Evolutionary conservation across 64 coral and sea anemone species (phyloP), one percentile per base, ranked within the genome.

Genomic region (Montipora cactus): DNA sequence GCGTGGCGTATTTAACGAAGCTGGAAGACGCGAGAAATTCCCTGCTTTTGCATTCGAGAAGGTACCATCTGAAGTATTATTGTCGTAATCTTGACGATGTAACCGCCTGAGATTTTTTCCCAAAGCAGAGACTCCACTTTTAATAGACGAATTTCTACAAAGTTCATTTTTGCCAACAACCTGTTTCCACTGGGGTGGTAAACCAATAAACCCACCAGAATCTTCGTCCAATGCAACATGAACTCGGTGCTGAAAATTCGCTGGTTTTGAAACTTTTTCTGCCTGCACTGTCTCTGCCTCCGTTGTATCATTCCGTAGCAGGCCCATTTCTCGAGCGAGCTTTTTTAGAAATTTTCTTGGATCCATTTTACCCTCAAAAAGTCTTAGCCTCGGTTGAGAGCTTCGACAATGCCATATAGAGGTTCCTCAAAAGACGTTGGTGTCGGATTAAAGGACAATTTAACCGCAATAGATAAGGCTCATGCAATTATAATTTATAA

Each of bases 151-250:
- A 86, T 22, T 7, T 22, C 47, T 46, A 49, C 47, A 44, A 19
- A 45, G 18, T 23, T 71, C 49, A 78, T 47, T 86, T 49, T 22
- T 86, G 7, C 18, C 82, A 49, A 86, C 64, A 14, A 86, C 18
- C 22, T n/a, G 82, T 86, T 48, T 83, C 90, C 90, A 92, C 59
- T 92, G 90, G 13, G 55, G 80, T 28, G 90, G 90, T 16, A 92
- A 75, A 77, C 90, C 90, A 66, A 86, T 44, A 9, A 76, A 92
- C 49, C 82, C 57, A 4, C 80, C 90, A 64, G 70, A 84, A 16
- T 86, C 49, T 45, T 72, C 49, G 14, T 92, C 90, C 74, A 86
- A 25, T 9, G 82, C 47, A 6, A 92, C 90, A 68, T 92, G 90
- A 47, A 76, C 80, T 44, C 90, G 79, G 59, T 92, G 90, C 49